Base-by-base conservation (phyloP, 1,140 invertebrate species). In the Hylaeus volcanicus region DNA sequence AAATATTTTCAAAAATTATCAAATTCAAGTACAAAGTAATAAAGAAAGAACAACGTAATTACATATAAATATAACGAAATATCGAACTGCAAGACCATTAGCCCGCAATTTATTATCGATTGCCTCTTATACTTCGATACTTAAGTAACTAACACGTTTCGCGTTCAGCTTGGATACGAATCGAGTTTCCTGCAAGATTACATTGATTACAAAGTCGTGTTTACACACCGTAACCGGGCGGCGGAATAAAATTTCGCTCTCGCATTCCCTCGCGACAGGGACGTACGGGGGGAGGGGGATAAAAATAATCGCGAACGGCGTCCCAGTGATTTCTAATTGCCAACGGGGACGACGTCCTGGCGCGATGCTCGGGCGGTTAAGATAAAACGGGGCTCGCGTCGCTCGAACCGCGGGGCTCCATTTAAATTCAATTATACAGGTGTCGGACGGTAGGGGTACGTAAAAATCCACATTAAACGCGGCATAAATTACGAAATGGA, bases 381-480 rank as follows among this genome's bases (percentile, higher is more conserved):
- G 76, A 55, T 72, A 45, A 72, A 72, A 63, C 26, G 14, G 48
- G 4, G 15, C 6, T n/a, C 37, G 37, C 9, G 43, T 14, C 66
- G 55, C 37, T 39, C 39, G 51, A 55, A 73, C 63, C 48, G 70
- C n/a, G 48, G 48, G 37, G 55, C 51, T 70, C 48, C 60, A 81
- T 84, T 83, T 76, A 81, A 81, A 84, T 84, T 83, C 78, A 76
- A 85, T 85, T 84, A 85, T 82, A 76, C 79, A 77, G 80, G 74
- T 86, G 79, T 81, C 60, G 73, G 26, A 26, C 83, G 66, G 80
- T 60, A 63, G 68, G 26, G 63, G n/a, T 9, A 41, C 61, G 78
- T 75, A 79, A 86, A 86, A 79, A 82, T 82, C 74, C n/a, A 74
- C 74, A 61, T 85, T 81, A 82, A 85, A 65, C 83, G 74, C 64